phyloP scores from a whole-genome alignment of 2,797 vertebrate genomes.

The Lagocephalus sceleratus region DNA sequence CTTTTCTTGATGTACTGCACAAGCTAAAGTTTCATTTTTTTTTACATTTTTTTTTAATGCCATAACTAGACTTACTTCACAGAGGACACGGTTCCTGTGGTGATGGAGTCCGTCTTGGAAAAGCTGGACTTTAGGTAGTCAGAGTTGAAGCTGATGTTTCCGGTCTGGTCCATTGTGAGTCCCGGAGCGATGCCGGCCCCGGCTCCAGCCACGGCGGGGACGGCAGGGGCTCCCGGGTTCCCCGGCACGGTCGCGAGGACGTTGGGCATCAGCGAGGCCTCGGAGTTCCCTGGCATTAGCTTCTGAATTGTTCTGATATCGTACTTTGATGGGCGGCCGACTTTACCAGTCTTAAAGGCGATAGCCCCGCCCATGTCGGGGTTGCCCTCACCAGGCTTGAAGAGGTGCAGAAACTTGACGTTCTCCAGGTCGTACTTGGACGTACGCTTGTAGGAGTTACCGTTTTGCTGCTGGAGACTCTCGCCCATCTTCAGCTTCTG shows the following conservation, averaged over 20 bases:
- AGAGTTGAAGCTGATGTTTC: slow-evolving; percentile 87
- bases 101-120: slow-evolving; percentile 99
- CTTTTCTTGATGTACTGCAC: too few relatives aligned
- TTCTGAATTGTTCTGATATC: slow-evolving; percentile 95
- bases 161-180: slow-evolving; percentile 81
- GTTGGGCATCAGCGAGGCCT: slow-evolving; percentile 82
- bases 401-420: slow-evolving; percentile 96
- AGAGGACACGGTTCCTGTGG: slow-evolving; percentile 97
- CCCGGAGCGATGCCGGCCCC: slow-evolving; percentile 70
- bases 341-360: slow-evolving; percentile 97
- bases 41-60: neutral
- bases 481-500: slow-evolving; percentile 96
- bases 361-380: slow-evolving; percentile 98
- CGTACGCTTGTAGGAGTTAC: slow-evolving; percentile 92
- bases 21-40: neutral
- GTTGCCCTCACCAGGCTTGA: slow-evolving; percentile 96
- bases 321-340: slow-evolving; percentile 96
- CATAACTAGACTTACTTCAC: slow-evolving; percentile 88
- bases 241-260: slow-evolving; percentile 80
- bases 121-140: slow-evolving; percentile 97
- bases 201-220: slow-evolving; percentile 57
- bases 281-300: slow-evolving; percentile 83
- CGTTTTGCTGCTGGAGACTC: slow-evolving; percentile 90
- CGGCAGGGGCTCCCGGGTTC: slow-evolving; percentile 73
- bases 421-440: slow-evolving; percentile 99